phyloP scores from a whole-genome alignment of 2,113 vertebrate species.

The Spheniscus mendiculus region DNA sequence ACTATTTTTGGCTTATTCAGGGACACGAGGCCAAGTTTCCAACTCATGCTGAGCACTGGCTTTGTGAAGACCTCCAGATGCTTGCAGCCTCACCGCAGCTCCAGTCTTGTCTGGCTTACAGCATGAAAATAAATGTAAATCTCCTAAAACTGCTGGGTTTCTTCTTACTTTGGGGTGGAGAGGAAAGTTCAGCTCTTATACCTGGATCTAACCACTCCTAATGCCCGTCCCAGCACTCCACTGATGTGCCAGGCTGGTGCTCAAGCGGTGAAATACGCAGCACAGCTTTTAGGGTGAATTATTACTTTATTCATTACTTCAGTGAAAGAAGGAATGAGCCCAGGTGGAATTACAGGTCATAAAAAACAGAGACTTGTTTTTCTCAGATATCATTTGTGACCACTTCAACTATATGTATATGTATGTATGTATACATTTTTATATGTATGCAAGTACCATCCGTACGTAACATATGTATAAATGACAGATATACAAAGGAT shows the following conservation, averaged over 20 bases:
- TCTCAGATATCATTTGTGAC: not conserved
- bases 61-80: not conserved
- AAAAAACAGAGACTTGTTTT: not conserved
- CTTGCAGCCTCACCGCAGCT: not conserved
- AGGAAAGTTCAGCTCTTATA: not conserved
- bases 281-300: not conserved
- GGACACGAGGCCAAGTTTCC: not conserved
- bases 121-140: not conserved
- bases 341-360: not conserved
- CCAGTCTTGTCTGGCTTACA: not conserved
- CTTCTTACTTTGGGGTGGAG: not conserved
- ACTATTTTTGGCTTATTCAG: not conserved
- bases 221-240: fast-evolving
- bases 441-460: not conserved
- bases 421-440: not conserved
- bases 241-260: not conserved
- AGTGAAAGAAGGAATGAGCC: not conserved
- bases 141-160: not conserved
- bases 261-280: not conserved
- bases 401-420: not conserved
- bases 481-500: not conserved
- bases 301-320: not conserved
- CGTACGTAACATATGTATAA: not conserved
- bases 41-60: not conserved
- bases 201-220: not conserved